Evolutionary conservation across 53 echinoderm and acorn worm species (phyloP), one percentile per base, ranked within the genome.

Genomic region (Pentamera pediparva): DNA sequence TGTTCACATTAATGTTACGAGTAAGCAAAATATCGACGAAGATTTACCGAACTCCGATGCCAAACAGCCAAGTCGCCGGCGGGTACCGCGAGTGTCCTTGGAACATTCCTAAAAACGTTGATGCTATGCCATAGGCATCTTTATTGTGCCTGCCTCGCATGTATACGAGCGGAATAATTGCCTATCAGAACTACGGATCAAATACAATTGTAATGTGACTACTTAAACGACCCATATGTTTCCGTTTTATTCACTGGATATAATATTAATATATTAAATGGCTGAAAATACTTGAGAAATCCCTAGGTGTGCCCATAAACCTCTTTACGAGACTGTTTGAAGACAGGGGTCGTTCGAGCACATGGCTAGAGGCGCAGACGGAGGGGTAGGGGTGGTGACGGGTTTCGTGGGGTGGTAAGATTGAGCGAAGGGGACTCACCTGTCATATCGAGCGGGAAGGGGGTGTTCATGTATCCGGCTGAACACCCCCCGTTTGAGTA

Each of bases 401-500:
- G 45, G 45, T 45, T 0, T 0, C 12, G 4, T 20, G 52, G 52
- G 52, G 52, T 8, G 52, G 52, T 8, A 3, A 4, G 61, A 61
- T 61, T 35, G 61, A 27, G 20, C 32, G 32, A 62, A 36, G 63
- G 37, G 47, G 49, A 20, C 69, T 87, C 89, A 93, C 93, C 93
- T 75, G 93, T 89, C 93, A 93, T 93, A 65, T 93, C 89, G 12
- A 93, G 75, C 28, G 93, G 89, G 71, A 89, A 93, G 30, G 89
- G 81, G 56, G 87, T 80, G 81, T 93, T 93, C 86, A 82, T 79
- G 50, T 92, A 92, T 20, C 78, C 69, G n/a, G 89, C 77, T 32
- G 83, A 72, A 56, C 86, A 93, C 32, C 89, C 82, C 56, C 86
- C 89, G 67, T 58, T 77, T 2, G 84, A 41, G 40, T 81, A 78